Conservation (phyloP, 1,140 invertebrate species). For the Anoplophora glabripennis region DNA sequence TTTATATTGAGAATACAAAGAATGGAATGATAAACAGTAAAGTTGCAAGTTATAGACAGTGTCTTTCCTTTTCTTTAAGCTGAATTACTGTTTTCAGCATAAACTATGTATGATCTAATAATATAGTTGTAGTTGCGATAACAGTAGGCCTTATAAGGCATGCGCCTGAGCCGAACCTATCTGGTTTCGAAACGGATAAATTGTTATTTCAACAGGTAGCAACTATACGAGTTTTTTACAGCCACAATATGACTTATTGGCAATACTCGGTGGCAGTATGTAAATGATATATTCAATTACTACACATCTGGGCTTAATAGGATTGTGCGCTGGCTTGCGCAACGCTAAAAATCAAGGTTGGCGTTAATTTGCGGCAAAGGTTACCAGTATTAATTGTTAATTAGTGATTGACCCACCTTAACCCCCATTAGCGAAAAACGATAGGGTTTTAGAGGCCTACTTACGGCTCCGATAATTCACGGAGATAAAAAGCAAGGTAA, state of each 20-base stretch:
- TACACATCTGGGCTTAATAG: too few relatives aligned
- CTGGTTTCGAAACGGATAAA: constrained; percentile 8
- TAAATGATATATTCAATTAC: too few relatives aligned
- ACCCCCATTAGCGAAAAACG: too few relatives aligned
- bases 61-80: background rate
- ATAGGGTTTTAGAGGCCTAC: too few relatives aligned
- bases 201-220: constrained; percentile 13
- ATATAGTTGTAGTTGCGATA: constrained; percentile 13
- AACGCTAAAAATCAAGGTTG: too few relatives aligned
- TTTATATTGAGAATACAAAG: background rate
- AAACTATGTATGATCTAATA: constrained; percentile 17
- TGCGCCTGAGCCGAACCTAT: constrained; percentile 14
- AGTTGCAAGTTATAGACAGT: background rate
- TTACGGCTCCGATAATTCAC: too few relatives aligned
- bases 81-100: too few relatives aligned
- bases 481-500: too few relatives aligned
- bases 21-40: background rate
- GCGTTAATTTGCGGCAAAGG: too few relatives aligned
- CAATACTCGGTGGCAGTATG: background rate
- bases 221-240: constrained; percentile 4
- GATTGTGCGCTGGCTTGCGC: too few relatives aligned
- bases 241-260: constrained; percentile 1
- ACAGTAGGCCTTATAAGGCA: constrained; percentile 15
- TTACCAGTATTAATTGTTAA: too few relatives aligned
- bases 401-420: too few relatives aligned